Percentiles rank a stretch among this genome's conserved stretches.
phyloP scores from a whole-genome alignment of 30 jellyfish, hydroid and myxozoan genomes.

The Mastigias papua region DNA sequence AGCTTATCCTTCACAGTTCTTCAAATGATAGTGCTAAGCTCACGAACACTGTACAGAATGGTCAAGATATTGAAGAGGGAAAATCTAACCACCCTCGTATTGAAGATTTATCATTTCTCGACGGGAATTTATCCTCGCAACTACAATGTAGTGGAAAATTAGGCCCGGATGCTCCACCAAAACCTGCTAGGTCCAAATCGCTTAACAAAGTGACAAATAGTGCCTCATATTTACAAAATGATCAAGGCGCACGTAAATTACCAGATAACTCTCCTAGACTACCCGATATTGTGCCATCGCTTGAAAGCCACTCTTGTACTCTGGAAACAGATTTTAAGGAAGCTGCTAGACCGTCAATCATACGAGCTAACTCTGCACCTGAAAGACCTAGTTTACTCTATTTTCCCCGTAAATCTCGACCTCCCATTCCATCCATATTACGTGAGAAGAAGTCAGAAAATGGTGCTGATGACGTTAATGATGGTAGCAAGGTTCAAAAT shows the following conservation, averaged over 20 bases:
- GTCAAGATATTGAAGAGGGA: neutral
- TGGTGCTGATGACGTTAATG: neutral
- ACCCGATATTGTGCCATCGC: neutral
- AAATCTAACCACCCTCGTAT: neutral
- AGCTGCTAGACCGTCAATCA: neutral
- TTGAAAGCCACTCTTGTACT: neutral
- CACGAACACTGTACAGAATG: neutral
- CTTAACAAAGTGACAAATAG: constrained; percentile 23
- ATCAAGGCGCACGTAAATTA: too few species aligned
- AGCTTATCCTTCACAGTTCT: too few species aligned
- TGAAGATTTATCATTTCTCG: too few species aligned
- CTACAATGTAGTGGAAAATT: neutral
- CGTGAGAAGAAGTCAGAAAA: constrained; percentile 21
- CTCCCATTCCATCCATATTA: constrained; percentile 61
- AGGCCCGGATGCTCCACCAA: neutral
- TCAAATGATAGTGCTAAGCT: too few species aligned
- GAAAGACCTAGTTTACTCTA: constrained; percentile 21
- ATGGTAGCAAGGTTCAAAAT: constrained; percentile 14
- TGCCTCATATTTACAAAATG: too few species aligned
- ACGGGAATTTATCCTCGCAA: neutral
- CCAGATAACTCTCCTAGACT: too few species aligned
- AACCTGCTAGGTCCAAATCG: constrained; percentile 63
- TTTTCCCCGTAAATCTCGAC: constrained; percentile 39
- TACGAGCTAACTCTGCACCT: constrained; percentile 34
- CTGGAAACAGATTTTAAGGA: neutral